A percentile compares a stretch with the other conserved stretches of the same genome.
phyloP scores from a whole-genome alignment of 2,797 vertebrate species.

The Synaphobranchus kaupii region DNA sequence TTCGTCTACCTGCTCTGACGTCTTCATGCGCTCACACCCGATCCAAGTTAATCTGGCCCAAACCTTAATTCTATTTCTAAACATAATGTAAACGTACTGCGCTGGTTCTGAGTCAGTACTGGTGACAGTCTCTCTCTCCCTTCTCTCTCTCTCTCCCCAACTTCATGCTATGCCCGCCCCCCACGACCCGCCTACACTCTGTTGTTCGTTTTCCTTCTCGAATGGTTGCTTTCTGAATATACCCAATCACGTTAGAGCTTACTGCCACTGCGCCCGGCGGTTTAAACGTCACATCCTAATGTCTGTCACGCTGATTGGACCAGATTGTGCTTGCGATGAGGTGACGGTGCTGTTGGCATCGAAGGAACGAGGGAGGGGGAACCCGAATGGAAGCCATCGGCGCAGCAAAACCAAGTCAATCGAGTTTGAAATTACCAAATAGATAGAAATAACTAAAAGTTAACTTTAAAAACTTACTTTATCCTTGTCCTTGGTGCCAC shows the following conservation, averaged over 20 bases:
- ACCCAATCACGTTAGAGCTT: conserved; percentile 5
- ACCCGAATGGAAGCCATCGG: conserved; percentile 72
- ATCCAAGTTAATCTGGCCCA: background rate
- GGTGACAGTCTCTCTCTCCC: too few relatives aligned
- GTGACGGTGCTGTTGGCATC: conserved; percentile 39
- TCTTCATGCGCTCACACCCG: conserved; percentile 2
- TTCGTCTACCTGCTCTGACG: background rate
- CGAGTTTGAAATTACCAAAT: conserved; percentile 53
- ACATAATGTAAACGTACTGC: background rate
- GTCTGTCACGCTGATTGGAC: conserved; percentile 41
- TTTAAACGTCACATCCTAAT: conserved; percentile 14
- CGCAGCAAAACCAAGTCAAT: conserved; percentile 68
- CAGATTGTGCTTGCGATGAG: conserved; percentile 20
- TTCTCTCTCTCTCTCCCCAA: background rate
- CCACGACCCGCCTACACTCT: conserved; percentile 15
- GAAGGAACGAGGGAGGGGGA: conserved; percentile 53
- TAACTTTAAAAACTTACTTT: conserved; percentile 20
- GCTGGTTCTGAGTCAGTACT: background rate
- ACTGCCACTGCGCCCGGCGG: conserved; percentile 12
- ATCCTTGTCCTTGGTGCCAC: background rate
- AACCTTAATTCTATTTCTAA: background rate
- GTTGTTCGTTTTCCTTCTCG: conserved; percentile 27
- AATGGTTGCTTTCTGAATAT: conserved; percentile 23
- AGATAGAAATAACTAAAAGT: background rate
- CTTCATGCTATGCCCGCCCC: background rate